Evolutionary conservation across 2,888 invertebrate species (phyloP), one percentile per base, ranked within the genome.

Genomic region (Alcis repandata): DNA sequence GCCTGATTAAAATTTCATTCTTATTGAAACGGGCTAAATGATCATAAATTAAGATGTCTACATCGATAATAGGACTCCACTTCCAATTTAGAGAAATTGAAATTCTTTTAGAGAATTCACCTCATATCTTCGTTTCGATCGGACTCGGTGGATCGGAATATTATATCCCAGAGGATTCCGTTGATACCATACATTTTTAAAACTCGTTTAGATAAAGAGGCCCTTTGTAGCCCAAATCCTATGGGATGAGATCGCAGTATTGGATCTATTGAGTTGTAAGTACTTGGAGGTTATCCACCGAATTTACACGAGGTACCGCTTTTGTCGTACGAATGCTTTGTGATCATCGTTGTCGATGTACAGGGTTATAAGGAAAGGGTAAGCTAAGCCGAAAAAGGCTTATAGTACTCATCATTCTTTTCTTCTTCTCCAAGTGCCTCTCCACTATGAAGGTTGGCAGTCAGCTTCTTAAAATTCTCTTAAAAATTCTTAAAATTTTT

Each of bases 151-250:
- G 60, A 45, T 69, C 40, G 75, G 72, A 72, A 80, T 73, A 75
- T 79, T 76, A 79, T 75, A 76, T 75, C 70, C 71, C 63, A 27
- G 8, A 63, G 70, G 71, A 72, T 71, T 69, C 58, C 49, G 64
- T 61, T 53, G 71, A 67, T 69, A 52, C 59, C 67, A 73, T 79
- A 70, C 63, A 73, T 76, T 78, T 77, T 78, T 76, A 72, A 77
- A 76, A 71, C 71, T 71, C 73, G 71, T 74, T 79, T 73, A 75
- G 73, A 80, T 79, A 74, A 79, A 76, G 70, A 64, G 57, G 61
- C 66, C 65, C 67, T 78, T 77, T 74, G 76, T 76, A 74, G 73
- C 69, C 66, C 56, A 71, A 75, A 80, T 74, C 78, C 75, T 63
- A 66, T 51, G 64, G 72, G 78, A 71, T 72, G 49, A 69, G 70